These are phyloP conservation scores for Diacarnus erythraeanus DNA, from an alignment of 37 sponge, comb jelly and placozoan genomes.

Conservation along the genomic window DNA sequence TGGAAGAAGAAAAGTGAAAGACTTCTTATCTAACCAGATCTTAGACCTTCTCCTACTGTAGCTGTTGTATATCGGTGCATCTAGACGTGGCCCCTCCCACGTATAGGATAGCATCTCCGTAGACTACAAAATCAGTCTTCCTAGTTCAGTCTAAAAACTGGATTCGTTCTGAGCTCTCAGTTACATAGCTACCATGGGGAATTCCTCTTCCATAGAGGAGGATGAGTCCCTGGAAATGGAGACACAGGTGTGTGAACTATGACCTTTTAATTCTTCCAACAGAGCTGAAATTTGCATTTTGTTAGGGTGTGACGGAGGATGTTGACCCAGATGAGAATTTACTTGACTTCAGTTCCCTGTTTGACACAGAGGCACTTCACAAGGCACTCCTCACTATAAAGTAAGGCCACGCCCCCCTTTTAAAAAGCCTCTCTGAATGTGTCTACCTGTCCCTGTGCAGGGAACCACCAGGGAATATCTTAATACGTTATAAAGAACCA, in stretches of 20 bases:
- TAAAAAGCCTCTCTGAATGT: not conserved
- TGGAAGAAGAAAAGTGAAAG: too few species aligned
- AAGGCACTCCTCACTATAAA: constrained; percentile 52
- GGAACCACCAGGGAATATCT: constrained; percentile 24
- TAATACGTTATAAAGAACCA: constrained; percentile 16
- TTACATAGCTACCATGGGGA: constrained; percentile 14
- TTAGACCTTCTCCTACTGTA: too few species aligned
- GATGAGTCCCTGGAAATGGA: not conserved
- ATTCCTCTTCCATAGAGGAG: constrained; percentile 5
- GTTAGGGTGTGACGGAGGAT: not conserved
- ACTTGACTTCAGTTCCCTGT: constrained; percentile 43
- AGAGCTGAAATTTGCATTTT: too few species aligned
- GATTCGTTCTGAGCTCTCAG: too few species aligned
- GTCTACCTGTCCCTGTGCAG: not conserved
- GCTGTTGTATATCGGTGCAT: too few species aligned
- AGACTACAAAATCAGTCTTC: too few species aligned
- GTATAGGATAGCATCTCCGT: too few species aligned
- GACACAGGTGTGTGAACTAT: not conserved
- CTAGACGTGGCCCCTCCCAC: too few species aligned
- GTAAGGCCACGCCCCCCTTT: constrained; percentile 21
- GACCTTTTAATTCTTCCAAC: not conserved
- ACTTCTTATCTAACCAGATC: too few species aligned
- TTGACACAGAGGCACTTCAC: constrained; percentile 36
- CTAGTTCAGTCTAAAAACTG: too few species aligned
- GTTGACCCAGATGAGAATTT: constrained; percentile 18